Conservation (phyloP, 2,113 vertebrate genomes). For the Tricholaema leucomelas region DNA sequence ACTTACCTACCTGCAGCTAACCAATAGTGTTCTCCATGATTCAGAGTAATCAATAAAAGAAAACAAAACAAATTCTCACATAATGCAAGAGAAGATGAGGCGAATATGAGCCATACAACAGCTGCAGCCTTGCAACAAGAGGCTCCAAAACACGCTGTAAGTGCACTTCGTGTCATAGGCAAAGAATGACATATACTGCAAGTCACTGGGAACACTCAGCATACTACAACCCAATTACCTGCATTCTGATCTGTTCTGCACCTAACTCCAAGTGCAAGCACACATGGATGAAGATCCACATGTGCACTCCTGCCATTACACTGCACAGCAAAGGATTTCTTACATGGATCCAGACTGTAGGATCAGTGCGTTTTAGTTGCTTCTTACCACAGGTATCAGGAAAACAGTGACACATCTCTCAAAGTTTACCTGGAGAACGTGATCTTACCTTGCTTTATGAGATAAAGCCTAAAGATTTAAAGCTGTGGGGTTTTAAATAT, state of each 20-base stretch:
- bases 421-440: not conserved
- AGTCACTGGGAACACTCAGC: not conserved
- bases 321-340: accelerated
- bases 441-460: not conserved
- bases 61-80: not conserved
- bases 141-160: not conserved
- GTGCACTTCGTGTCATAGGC: accelerated
- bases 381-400: not conserved
- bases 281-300: accelerated
- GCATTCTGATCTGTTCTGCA: not conserved
- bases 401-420: not conserved
- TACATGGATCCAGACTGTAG: not conserved
- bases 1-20: not conserved
- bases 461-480: not conserved
- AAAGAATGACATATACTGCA: accelerated
- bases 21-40: not conserved
- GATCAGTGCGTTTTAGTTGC: not conserved
- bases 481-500: not conserved
- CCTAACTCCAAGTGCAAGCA: not conserved
- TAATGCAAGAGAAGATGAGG: not conserved
- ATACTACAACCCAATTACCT: not conserved
- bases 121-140: not conserved
- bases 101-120: not conserved
- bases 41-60: not conserved
- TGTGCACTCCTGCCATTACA: not conserved